These are phyloP conservation scores for Conistra vaccinii DNA, from an alignment of 2,888 invertebrate genomes.

Conservation along the genomic window DNA sequence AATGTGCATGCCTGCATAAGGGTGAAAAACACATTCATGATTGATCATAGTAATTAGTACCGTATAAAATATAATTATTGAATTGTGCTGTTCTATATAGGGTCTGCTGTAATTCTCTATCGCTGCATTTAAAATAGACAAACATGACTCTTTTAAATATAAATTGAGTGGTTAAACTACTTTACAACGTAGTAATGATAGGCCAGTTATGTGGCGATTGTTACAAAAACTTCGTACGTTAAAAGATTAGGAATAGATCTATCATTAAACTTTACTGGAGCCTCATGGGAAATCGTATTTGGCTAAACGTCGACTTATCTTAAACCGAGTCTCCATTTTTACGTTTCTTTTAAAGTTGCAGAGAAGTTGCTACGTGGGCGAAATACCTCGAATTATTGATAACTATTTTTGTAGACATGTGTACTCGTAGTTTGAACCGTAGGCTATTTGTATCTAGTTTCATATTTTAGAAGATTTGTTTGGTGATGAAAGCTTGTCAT, in stretches of 20 bases:
- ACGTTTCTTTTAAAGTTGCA: slow-evolving; percentile 35
- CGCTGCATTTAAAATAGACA: slow-evolving; percentile 41
- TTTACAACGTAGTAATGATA: slow-evolving; percentile 28
- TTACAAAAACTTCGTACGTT: slow-evolving; percentile 32
- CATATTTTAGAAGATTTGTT: background rate
- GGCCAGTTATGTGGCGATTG: slow-evolving; percentile 11
- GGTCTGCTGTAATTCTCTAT: slow-evolving; percentile 32
- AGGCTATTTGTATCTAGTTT: background rate
- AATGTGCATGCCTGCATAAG: slow-evolving; percentile 66
- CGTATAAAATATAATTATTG: slow-evolving; percentile 53
- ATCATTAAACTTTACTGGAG: slow-evolving; percentile 11
- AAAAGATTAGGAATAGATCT: slow-evolving; percentile 39
- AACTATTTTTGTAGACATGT: slow-evolving; percentile 3
- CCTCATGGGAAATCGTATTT: slow-evolving; percentile 45
- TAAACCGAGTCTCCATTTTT: slow-evolving; percentile 25
- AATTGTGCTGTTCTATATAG: slow-evolving; percentile 40
- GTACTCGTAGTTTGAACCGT: background rate
- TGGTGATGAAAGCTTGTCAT: background rate
- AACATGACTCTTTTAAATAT: slow-evolving; percentile 32
- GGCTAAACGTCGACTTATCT: slow-evolving; percentile 39
- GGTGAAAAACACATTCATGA: slow-evolving; percentile 61
- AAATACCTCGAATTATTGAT: background rate
- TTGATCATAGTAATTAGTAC: slow-evolving; percentile 61
- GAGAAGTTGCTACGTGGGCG: background rate
- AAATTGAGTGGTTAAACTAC: slow-evolving; percentile 53